These are phyloP conservation scores for Cepaea nemoralis DNA, from an alignment of 1,140 invertebrate species.

Conservation along the genomic window DNA sequence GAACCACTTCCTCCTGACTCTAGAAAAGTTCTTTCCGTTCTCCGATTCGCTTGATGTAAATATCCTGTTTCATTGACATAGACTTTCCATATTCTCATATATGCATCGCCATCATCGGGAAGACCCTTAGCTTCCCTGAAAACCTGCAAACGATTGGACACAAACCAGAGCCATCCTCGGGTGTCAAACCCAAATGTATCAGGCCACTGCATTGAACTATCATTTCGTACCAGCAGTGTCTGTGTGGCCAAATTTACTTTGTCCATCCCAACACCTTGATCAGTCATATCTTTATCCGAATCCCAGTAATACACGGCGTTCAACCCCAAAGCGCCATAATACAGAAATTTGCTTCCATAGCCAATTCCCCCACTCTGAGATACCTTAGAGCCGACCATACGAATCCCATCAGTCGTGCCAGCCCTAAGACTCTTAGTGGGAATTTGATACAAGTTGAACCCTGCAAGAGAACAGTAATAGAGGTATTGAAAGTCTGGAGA, in stretches of 20 bases:
- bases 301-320: slow-evolving; percentile 44
- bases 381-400: slow-evolving; percentile 38
- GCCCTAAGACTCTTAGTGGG: slow-evolving; percentile 35
- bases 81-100: slow-evolving; percentile 50
- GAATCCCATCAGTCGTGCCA: background rate
- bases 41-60: background rate
- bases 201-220: slow-evolving; percentile 49
- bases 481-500: slow-evolving; percentile 52
- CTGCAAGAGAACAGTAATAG: slow-evolving; percentile 50
- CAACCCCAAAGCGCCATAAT: slow-evolving; percentile 41
- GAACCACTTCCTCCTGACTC: too few species aligned
- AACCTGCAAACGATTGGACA: slow-evolving; percentile 47
- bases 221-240: slow-evolving; percentile 2
- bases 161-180: slow-evolving; percentile 50
- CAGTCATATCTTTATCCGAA: background rate
- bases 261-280: slow-evolving; percentile 23
- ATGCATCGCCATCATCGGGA: slow-evolving; percentile 29
- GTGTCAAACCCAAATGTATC: slow-evolving; percentile 49
- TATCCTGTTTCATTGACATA: slow-evolving; percentile 51
- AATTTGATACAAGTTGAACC: slow-evolving; percentile 39
- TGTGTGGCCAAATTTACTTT: slow-evolving; percentile 45
- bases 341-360: slow-evolving; percentile 44
- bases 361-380: slow-evolving; percentile 46
- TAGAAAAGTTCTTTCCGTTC: too few species aligned
- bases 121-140: slow-evolving; percentile 38